phyloP scores from a whole-genome alignment of 2,888 invertebrate genomes.

The Xestia rhomboidea region DNA sequence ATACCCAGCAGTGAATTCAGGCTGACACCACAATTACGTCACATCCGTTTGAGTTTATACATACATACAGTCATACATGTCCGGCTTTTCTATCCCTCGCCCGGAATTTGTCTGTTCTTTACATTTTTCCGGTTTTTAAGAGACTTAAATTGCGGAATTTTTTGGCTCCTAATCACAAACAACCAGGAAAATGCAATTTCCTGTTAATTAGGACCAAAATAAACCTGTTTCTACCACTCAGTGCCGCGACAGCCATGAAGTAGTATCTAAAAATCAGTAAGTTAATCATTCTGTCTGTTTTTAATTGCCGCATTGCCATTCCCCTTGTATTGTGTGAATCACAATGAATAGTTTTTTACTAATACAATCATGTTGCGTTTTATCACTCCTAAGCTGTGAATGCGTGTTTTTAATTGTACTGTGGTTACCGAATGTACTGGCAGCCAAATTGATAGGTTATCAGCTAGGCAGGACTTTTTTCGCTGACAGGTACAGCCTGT shows the following conservation, averaged over 20 bases:
- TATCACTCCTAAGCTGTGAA: slow-evolving; percentile 62
- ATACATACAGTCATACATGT: background rate
- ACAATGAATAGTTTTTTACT: slow-evolving; percentile 67
- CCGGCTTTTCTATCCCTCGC: background rate
- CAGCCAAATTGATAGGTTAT: slow-evolving; percentile 4
- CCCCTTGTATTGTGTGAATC: slow-evolving; percentile 63
- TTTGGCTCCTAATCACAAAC: background rate
- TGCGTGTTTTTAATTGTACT: slow-evolving; percentile 57
- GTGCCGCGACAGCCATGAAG: slow-evolving; percentile 24
- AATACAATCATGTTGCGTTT: slow-evolving; percentile 59
- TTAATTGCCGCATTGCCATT: slow-evolving; percentile 64
- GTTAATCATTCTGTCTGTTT: slow-evolving; percentile 57
- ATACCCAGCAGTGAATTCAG: background rate
- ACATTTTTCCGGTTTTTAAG: background rate
- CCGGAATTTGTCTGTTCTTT: background rate
- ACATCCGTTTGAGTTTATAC: background rate
- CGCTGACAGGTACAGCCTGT: background rate
- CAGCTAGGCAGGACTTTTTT: background rate
- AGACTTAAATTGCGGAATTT: too few species aligned
- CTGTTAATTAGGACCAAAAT: slow-evolving; percentile 21
- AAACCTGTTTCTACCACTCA: slow-evolving; percentile 10
- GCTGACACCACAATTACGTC: background rate
- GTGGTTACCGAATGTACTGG: slow-evolving; percentile 2
- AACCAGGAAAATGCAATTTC: slow-evolving; percentile 5
- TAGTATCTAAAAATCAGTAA: slow-evolving; percentile 64